phyloP scores from a whole-genome alignment of 2,888 invertebrate genomes.

The Crematogaster levior region DNA sequence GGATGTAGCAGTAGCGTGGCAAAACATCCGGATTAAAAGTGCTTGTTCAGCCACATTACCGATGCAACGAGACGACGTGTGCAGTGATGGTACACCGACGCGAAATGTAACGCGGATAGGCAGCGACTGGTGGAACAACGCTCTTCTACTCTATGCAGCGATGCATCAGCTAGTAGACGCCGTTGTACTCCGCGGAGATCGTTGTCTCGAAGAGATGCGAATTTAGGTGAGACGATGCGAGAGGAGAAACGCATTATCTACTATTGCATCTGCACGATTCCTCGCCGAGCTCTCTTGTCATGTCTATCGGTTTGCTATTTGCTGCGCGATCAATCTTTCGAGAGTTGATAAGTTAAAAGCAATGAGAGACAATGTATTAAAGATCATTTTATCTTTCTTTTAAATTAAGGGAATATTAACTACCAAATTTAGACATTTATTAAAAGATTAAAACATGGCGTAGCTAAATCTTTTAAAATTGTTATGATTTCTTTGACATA shows the following conservation, averaged over 20 bases:
- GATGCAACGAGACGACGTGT: slow-evolving; percentile 42
- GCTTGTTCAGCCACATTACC: slow-evolving; percentile 45
- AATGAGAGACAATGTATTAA: neutral
- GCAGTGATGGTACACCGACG: slow-evolving; percentile 12
- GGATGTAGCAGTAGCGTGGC: neutral
- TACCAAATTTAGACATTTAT: neutral
- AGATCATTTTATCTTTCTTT: neutral
- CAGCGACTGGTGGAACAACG: slow-evolving; percentile 24
- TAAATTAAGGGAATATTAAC: neutral
- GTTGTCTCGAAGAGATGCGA: slow-evolving; percentile 42
- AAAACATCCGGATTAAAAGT: slow-evolving; percentile 32
- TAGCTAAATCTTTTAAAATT: neutral
- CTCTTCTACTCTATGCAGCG: neutral
- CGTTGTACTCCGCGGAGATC: slow-evolving; percentile 34
- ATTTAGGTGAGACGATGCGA: slow-evolving; percentile 41
- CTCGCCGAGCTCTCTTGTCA: slow-evolving; percentile 15
- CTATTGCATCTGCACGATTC: slow-evolving; percentile 18
- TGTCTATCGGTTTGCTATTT: too few species aligned
- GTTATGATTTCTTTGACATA: neutral
- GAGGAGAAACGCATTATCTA: slow-evolving; percentile 34
- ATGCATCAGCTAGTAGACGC: slow-evolving; percentile 24
- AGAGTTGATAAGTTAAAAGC: neutral
- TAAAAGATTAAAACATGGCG: neutral
- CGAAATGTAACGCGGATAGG: slow-evolving; percentile 38
- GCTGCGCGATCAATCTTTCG: slow-evolving; percentile 25